These are phyloP conservation scores for Daktulosphaira vitifoliae DNA, from an alignment of 1,140 invertebrate genomes.

Conservation along the genomic window DNA sequence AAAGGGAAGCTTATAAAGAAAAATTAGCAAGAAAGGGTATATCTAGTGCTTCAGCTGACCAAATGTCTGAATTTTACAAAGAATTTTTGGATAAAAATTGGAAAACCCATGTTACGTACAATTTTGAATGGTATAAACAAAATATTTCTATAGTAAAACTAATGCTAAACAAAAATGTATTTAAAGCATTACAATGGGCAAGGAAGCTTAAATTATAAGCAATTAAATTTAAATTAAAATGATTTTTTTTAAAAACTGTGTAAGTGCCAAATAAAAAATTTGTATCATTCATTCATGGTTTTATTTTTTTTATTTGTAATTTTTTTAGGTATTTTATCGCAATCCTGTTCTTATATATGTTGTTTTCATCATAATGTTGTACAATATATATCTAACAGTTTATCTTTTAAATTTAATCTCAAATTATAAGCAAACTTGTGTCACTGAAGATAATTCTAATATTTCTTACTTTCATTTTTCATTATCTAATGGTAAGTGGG, in stretches of 20 bases:
- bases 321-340: slow-evolving; percentile 7
- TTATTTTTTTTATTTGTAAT: neutral
- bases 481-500: slow-evolving; percentile 60
- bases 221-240: neutral
- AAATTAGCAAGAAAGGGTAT: slow-evolving; percentile 44
- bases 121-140: slow-evolving; percentile 62
- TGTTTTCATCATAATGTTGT: slow-evolving; percentile 11
- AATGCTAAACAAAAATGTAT: slow-evolving; percentile 27
- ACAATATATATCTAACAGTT: slow-evolving; percentile 18
- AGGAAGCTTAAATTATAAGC: slow-evolving; percentile 10
- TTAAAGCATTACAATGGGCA: slow-evolving; percentile 22
- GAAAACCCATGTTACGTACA: slow-evolving; percentile 60
- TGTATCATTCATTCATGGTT: neutral
- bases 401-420: neutral
- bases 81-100: slow-evolving; percentile 68
- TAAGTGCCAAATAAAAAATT: slow-evolving; percentile 1
- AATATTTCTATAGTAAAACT: slow-evolving; percentile 35
- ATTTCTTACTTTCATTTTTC: slow-evolving; percentile 1
- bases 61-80: slow-evolving; percentile 81
- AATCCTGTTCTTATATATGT: neutral
- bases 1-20: slow-evolving; percentile 54
- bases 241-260: slow-evolving; percentile 5
- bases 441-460: too few species aligned
- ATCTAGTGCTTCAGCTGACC: slow-evolving; percentile 55
- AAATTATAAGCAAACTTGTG: neutral